These are phyloP conservation scores for Thamnophis sirtalis DNA, from an alignment of 2,113 vertebrate genomes.

Conservation along the genomic window DNA sequence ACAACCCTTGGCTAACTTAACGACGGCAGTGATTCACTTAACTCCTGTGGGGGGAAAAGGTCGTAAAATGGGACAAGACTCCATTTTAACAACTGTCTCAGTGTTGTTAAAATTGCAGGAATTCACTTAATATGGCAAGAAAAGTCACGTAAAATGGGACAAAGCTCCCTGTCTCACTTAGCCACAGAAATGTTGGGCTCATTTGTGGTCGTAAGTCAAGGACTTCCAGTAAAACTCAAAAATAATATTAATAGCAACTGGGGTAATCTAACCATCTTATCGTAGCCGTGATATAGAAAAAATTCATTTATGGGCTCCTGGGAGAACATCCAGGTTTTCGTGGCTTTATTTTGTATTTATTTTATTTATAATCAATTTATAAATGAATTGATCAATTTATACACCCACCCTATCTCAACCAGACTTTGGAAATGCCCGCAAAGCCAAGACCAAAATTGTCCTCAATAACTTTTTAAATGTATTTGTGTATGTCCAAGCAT, in stretches of 20 bases:
- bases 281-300: background rate
- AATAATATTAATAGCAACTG: background rate
- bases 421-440: background rate
- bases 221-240: background rate
- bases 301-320: background rate
- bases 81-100: no score
- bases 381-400: background rate
- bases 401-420: background rate
- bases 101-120: no score
- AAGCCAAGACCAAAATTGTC: background rate
- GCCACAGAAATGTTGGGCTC: background rate
- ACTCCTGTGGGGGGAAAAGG: no score
- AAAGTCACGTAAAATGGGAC: background rate
- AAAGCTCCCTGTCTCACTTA: background rate
- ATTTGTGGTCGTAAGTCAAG: background rate
- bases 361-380: background rate
- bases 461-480: background rate
- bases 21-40: no score
- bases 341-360: background rate
- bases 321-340: background rate
- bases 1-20: background rate
- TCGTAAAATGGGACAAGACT: no score
- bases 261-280: background rate
- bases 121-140: background rate
- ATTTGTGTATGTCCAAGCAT: no score